Evolutionary conservation across 2,888 invertebrate genomes (phyloP), one percentile per base, ranked within the genome.

Genomic region (Pristionchus maxplancki): DNA sequence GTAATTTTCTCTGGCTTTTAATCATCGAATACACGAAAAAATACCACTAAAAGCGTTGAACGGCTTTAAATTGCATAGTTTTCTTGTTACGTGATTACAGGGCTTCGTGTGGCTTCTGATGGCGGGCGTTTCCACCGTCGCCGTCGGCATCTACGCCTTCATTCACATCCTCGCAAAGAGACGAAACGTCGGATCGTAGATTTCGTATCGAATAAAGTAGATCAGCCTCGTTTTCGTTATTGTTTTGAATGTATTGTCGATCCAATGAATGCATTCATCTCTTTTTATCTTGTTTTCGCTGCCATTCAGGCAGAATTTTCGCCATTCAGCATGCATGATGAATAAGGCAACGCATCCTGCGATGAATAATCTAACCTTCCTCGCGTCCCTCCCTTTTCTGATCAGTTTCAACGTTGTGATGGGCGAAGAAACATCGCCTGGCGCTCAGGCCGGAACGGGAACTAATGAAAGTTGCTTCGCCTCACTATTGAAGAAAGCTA

Each of bases 81-180:
- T 4, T 5, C 8, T 13, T 58, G 5, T 24, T 4, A 15, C 17
- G 58, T 37, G 13, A 5, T 83, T 91, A 28, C 85, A 92, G 93
- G 92, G 93, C 44, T 93, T 93, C 90, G 93, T 93, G 48, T 93
- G 93, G 93, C 88, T 93, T 62, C 90, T 93, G 20, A 93, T 93
- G 92, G 89, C 91, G 8, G 90, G 87, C 44, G 90, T 93, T 58
- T 89, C 90, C 31, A 90, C 91, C 40, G 31, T 91, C 1, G 92
- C 93, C 53, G 91, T 92, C 40, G 89, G 67, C n/a, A 89, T 93
- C 67, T 93, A 93, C 88, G 74, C 89, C n/a, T 37, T 91, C 15
- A 91, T 93, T 48, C 93, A 93, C 84, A 58, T 93, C 44, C 85
- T 93, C 48, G 91, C 93, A 28, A 93, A 92, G 81, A 82, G 89